Percentiles rank a stretch among this genome's conserved stretches.
These are phyloP conservation scores for Orbicella faveolata DNA, from an alignment of 64 coral and sea anemone genomes.

Conservation along the genomic window DNA sequence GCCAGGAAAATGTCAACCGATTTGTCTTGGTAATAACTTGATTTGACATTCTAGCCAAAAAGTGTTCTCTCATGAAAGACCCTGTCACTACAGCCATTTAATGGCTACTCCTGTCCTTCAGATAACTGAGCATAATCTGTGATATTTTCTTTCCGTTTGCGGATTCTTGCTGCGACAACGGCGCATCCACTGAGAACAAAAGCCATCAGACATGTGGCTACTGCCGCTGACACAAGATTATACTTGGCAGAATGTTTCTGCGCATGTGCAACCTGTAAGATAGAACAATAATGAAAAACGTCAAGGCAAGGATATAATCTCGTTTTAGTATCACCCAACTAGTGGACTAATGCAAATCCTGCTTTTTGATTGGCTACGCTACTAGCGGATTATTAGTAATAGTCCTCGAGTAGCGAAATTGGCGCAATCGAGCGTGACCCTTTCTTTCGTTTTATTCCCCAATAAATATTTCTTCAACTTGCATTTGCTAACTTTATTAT, in stretches of 20 bases:
- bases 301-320: too few species aligned
- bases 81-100: background rate
- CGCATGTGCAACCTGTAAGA: slow-evolving; percentile 20
- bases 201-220: slow-evolving; percentile 82
- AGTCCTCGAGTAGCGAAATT: too few species aligned
- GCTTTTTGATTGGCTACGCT: too few species aligned
- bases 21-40: background rate
- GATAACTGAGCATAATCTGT: slow-evolving; percentile 40
- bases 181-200: slow-evolving; percentile 79
- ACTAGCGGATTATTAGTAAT: too few species aligned
- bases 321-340: too few species aligned
- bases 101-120: background rate
- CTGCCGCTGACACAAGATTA: slow-evolving; percentile 74
- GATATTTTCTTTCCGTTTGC: slow-evolving; percentile 57
- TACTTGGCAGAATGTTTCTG: slow-evolving; percentile 34
- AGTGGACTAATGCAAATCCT: too few species aligned
- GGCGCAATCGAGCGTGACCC: too few species aligned
- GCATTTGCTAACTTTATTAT: too few species aligned
- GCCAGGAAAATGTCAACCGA: too few species aligned
- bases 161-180: slow-evolving; percentile 67
- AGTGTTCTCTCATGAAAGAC: background rate
- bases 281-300: too few species aligned
- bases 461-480: too few species aligned
- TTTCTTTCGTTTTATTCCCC: too few species aligned
- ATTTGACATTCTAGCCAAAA: background rate